Evolutionary conservation across 2,113 vertebrate genomes (phyloP).

Genomic region (Bungarus multicinctus): DNA sequence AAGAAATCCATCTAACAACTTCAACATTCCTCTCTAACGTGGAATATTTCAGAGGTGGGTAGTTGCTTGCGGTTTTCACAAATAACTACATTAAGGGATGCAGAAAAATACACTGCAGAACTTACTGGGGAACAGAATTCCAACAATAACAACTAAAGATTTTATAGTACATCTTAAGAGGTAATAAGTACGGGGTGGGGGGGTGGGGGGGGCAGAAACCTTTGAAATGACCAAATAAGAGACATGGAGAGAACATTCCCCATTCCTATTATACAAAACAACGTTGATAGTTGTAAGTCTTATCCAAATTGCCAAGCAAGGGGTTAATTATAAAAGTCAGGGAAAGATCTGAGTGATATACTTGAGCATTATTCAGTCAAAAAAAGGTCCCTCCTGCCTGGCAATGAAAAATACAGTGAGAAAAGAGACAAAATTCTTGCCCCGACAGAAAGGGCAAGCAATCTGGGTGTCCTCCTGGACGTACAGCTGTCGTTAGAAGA

Average conservation of each 20-base stretch:
- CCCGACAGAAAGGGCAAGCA: too few relatives aligned
- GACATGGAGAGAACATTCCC: background rate
- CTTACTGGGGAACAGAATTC: background rate
- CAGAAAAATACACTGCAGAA: background rate
- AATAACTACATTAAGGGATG: background rate
- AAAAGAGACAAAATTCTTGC: too few relatives aligned
- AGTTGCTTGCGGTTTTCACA: background rate
- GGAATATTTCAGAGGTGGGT: background rate
- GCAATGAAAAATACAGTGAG: background rate
- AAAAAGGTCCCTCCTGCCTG: background rate
- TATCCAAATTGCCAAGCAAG: background rate
- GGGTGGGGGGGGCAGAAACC: too few relatives aligned
- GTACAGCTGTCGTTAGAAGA: too few relatives aligned
- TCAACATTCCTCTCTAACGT: background rate
- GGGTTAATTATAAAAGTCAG: background rate
- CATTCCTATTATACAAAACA: background rate
- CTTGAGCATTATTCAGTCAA: background rate
- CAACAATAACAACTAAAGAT: background rate
- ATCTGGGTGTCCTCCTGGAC: too few relatives aligned
- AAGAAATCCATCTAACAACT: background rate
- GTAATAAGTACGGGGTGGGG: background rate
- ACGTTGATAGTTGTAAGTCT: background rate
- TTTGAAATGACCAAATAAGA: background rate
- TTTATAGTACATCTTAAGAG: background rate
- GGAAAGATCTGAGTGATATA: background rate